Conservation (phyloP, 2,888 invertebrate species). For the Prenolepis imparis region DNA sequence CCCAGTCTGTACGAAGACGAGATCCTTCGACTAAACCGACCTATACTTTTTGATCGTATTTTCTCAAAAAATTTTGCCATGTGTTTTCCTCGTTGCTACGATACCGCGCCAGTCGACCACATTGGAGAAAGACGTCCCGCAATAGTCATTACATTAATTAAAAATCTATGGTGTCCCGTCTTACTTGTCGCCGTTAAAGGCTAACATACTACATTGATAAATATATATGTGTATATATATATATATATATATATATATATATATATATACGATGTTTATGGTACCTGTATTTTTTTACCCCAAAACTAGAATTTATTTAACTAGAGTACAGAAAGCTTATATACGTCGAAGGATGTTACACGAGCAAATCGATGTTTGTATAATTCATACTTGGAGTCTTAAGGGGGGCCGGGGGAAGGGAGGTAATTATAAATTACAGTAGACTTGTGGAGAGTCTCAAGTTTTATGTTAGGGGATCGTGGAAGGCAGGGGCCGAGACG, state of each 20-base stretch:
- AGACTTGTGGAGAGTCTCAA: slow-evolving; percentile 18
- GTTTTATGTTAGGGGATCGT: not conserved
- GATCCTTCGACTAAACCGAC: too few species aligned
- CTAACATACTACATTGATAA: slow-evolving; percentile 75
- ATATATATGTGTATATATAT: slow-evolving; percentile 69
- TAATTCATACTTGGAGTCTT: slow-evolving; percentile 71
- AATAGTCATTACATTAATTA: slow-evolving; percentile 70
- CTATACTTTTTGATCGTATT: too few species aligned
- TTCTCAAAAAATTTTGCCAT: not conserved
- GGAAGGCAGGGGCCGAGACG: slow-evolving; percentile 22
- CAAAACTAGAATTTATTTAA: slow-evolving; percentile 69
- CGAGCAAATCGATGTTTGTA: slow-evolving; percentile 73
- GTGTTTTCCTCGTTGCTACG: slow-evolving; percentile 55
- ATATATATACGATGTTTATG: slow-evolving; percentile 38
- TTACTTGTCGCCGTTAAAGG: slow-evolving; percentile 64
- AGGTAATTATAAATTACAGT: slow-evolving; percentile 46
- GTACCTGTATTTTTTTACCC: slow-evolving; percentile 65
- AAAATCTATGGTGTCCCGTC: slow-evolving; percentile 71
- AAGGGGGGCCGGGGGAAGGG: slow-evolving; percentile 50
- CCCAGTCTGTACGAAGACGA: not conserved
- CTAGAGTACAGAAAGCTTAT: slow-evolving; percentile 64
- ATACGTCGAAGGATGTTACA: slow-evolving; percentile 69
- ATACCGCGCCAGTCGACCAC: slow-evolving; percentile 58
- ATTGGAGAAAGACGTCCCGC: slow-evolving; percentile 61
- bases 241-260: slow-evolving; percentile 14